phyloP scores from a whole-genome alignment of 2,113 vertebrate species.

The Chlorocebus sabaeus region DNA sequence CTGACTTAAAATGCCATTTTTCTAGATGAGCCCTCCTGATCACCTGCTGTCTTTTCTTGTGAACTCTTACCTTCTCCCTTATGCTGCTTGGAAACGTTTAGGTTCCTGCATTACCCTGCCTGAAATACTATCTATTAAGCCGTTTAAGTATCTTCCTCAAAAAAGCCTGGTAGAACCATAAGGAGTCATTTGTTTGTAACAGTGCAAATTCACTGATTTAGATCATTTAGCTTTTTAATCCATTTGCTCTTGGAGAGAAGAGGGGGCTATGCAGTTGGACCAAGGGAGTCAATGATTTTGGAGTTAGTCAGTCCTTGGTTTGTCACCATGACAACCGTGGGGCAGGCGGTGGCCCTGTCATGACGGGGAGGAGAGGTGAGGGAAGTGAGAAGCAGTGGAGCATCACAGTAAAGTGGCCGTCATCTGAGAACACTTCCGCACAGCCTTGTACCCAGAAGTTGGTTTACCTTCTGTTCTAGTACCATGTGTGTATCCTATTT shows the following conservation, averaged over 20 bases:
- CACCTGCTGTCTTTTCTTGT: neutral
- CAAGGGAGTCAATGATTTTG: neutral
- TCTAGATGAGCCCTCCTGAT: too few relatives aligned
- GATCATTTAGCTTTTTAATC: neutral
- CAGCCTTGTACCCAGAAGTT: neutral
- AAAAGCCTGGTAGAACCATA: neutral
- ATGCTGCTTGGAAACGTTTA: neutral
- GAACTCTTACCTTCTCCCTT: neutral
- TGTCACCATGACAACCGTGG: fast-evolving
- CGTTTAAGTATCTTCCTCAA: neutral
- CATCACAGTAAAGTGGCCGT: neutral
- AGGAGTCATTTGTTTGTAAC: neutral
- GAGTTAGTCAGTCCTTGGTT: neutral
- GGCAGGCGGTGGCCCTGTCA: neutral
- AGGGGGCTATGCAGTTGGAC: too few relatives aligned
- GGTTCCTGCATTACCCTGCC: neutral
- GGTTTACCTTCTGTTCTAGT: neutral
- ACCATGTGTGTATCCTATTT: neutral
- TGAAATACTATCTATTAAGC: neutral
- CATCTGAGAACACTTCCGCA: neutral
- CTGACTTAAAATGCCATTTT: neutral
- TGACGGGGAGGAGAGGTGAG: neutral
- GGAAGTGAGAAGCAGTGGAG: neutral
- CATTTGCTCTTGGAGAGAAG: neutral
- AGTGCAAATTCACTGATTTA: neutral